These are phyloP conservation scores for Elachura formosa DNA, from an alignment of 2,113 vertebrate genomes.

Conservation along the genomic window DNA sequence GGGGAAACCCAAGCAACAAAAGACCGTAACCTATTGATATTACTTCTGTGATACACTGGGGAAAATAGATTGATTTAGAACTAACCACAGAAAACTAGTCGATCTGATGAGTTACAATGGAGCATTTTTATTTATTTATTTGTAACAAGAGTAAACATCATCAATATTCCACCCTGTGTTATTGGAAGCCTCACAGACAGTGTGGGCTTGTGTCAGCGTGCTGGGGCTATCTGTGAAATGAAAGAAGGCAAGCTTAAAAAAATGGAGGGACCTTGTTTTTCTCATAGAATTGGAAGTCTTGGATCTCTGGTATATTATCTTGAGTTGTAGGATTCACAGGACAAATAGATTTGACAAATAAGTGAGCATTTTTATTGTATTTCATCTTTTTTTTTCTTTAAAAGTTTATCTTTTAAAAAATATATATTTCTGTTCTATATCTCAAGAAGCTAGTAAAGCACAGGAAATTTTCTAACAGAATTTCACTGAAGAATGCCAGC, in stretches of 20 bases:
- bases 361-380: not conserved
- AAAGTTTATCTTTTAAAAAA: not conserved
- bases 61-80: constrained; percentile 36
- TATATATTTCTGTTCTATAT: not conserved
- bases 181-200: not conserved
- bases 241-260: not conserved
- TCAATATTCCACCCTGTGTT: not conserved
- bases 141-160: constrained; percentile 20
- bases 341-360: not conserved
- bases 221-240: not conserved
- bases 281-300: not conserved
- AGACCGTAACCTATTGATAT: constrained; percentile 50
- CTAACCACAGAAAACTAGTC: constrained; percentile 27
- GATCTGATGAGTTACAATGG: constrained; percentile 25
- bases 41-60: not conserved
- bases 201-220: not conserved
- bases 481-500: constrained; percentile 13
- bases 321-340: not conserved
- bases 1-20: constrained; percentile 50
- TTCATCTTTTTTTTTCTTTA: not conserved
- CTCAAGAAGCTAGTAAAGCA: not conserved
- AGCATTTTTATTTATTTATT: constrained; percentile 46
- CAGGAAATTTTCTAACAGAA: constrained; percentile 1
- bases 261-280: not conserved
- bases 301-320: not conserved